Evolutionary conservation across 1,140 invertebrate genomes (phyloP).

Genomic region (Nixonia krombeini): DNA sequence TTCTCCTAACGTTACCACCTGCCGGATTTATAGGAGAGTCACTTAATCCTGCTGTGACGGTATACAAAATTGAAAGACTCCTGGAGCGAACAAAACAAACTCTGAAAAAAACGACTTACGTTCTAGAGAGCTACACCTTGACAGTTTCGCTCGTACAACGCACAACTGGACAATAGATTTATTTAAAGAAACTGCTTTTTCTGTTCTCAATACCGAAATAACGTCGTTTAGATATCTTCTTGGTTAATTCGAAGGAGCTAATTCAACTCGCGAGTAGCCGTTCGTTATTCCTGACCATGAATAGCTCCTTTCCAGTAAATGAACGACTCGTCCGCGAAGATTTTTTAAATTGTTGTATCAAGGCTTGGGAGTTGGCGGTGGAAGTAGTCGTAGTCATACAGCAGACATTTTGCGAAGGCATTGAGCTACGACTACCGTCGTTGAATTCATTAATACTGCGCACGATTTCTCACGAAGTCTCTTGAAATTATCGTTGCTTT

Average conservation of each 20-base stretch:
- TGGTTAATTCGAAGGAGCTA: no score
- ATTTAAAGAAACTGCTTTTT: no score
- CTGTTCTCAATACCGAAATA: no score
- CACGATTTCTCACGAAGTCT: conserved; percentile 24
- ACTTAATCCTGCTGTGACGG: conserved; percentile 7
- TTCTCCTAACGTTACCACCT: conserved; percentile 1
- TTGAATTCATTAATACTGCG: conserved; percentile 28
- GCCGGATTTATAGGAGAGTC: conserved; percentile 12
- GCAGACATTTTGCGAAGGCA: conserved; percentile 9
- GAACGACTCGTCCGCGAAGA: no score
- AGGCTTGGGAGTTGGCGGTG: no score
- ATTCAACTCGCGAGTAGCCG: no score
- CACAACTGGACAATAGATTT: no score
- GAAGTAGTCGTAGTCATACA: background rate
- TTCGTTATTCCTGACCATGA: no score
- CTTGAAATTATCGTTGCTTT: conserved; percentile 16
- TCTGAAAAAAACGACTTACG: background rate
- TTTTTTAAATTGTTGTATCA: no score
- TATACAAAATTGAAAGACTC: conserved; percentile 12
- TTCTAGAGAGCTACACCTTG: background rate
- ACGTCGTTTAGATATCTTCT: no score
- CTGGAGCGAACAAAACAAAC: conserved; percentile 2
- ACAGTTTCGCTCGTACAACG: no score
- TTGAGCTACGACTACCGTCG: conserved; percentile 9
- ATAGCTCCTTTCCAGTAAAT: no score